Evolutionary conservation across 2,113 vertebrate genomes (phyloP).

Genomic region (Indri indri): DNA sequence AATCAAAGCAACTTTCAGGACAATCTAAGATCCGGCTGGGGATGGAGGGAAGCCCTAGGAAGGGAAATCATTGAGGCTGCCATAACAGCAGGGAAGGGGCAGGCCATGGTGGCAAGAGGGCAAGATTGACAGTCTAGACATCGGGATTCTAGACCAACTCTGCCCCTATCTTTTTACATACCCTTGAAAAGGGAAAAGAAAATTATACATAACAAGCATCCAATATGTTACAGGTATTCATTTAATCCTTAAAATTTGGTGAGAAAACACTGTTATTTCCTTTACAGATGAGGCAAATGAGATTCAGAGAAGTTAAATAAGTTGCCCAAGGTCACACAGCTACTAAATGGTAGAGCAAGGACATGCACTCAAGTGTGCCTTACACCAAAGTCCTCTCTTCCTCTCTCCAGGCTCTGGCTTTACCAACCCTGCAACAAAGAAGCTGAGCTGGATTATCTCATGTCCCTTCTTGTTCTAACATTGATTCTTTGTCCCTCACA

Average conservation of each 20-base stretch:
- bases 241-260: neutral
- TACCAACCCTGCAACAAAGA: neutral
- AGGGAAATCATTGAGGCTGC: neutral
- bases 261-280: neutral
- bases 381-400: neutral
- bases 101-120: neutral
- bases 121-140: neutral
- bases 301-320: neutral
- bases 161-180: neutral
- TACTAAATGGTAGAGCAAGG: neutral
- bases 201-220: constrained; percentile 7
- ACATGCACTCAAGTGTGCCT: neutral
- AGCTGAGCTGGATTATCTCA: neutral
- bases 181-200: neutral
- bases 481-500: neutral
- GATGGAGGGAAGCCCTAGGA: neutral
- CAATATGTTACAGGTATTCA: constrained; percentile 7
- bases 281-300: neutral
- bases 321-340: neutral
- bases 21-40: neutral
- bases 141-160: neutral
- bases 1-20: neutral
- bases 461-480: neutral
- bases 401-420: neutral
- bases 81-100: neutral